A percentile compares a stretch with the other conserved stretches of the same genome.
phyloP scores from a whole-genome alignment of 2,888 invertebrate species.

The Acanthosepion esculentum region DNA sequence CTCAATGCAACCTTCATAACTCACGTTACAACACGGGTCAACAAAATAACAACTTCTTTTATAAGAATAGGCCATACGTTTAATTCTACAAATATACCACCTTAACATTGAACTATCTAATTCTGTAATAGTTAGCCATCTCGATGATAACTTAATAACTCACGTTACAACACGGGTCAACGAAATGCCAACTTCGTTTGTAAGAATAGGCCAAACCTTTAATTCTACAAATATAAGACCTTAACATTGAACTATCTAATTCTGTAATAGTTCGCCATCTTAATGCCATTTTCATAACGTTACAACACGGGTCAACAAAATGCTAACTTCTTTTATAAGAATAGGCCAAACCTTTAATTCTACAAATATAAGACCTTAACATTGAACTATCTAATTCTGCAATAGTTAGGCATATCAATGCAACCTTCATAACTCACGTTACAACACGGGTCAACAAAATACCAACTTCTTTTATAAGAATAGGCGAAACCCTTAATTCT shows the following conservation, averaged over 20 bases:
- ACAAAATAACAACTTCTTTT: background rate
- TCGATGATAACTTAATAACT: no score
- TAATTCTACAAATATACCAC: no score
- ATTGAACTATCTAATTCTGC: no score
- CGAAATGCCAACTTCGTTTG: no score
- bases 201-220: no score
- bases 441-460: background rate
- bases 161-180: background rate
- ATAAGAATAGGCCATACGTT: background rate
- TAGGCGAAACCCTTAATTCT: background rate
- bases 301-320: background rate
- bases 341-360: background rate
- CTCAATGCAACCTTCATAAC: background rate
- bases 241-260: no score
- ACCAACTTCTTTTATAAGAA: background rate
- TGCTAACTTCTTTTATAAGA: background rate
- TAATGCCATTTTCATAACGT: background rate
- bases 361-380: no score
- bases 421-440: background rate
- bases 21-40: background rate
- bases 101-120: no score
- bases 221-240: no score
- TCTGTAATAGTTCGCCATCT: no score
- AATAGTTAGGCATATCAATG: no score
- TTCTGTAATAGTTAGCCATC: no score